Conservation (phyloP, 2,113 vertebrate species). For the Aythya baeri region DNA sequence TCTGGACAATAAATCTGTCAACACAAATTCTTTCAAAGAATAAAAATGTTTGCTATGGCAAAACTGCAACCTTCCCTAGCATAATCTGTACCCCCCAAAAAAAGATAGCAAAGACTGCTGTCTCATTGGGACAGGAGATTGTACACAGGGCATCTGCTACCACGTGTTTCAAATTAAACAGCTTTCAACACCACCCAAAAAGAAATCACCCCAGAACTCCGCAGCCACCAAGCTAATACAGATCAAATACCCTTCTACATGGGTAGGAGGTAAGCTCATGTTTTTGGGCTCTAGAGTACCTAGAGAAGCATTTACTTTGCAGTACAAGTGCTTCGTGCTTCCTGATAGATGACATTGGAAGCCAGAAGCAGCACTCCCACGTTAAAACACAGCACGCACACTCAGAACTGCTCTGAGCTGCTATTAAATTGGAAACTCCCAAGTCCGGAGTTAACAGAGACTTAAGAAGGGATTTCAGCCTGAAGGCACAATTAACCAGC, state of each 20-base stretch:
- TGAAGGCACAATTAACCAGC: background rate
- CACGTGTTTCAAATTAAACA: background rate
- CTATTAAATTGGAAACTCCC: background rate
- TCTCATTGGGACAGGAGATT: background rate
- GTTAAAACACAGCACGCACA: background rate
- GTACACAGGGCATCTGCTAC: background rate
- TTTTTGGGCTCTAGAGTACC: background rate
- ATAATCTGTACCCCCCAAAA: background rate
- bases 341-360: background rate
- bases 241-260: background rate
- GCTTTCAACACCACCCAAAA: slow-evolving; percentile 4
- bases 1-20: slow-evolving; percentile 48
- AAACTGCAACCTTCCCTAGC: background rate
- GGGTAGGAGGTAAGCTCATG: background rate
- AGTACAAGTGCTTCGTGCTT: background rate
- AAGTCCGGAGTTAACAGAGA: background rate
- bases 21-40: slow-evolving; percentile 33
- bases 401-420: background rate
- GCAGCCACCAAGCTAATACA: background rate
- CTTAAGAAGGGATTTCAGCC: background rate
- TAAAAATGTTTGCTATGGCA: background rate
- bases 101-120: background rate
- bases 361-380: background rate
- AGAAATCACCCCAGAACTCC: background rate
- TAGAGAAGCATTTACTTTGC: background rate